phyloP scores from a whole-genome alignment of 2,797 vertebrate genomes.

The Huso huso region DNA sequence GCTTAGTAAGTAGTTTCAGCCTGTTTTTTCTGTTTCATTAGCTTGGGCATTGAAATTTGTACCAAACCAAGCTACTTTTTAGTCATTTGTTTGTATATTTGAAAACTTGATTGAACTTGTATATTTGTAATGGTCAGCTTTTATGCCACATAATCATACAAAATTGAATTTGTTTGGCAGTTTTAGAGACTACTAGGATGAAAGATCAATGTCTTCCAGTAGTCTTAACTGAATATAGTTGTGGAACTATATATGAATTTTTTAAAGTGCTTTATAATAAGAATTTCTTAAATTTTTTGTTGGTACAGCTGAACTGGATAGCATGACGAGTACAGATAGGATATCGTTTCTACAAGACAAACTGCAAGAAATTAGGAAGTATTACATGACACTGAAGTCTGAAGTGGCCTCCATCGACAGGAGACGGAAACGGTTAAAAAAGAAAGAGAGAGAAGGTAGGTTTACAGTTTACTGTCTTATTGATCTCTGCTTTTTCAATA shows the following conservation, averaged over 20 bases:
- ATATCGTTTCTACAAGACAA: conserved; percentile 97
- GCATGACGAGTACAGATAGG: conserved; percentile 82
- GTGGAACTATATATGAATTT: too few species aligned
- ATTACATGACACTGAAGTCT: conserved; percentile 94
- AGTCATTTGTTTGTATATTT: too few species aligned
- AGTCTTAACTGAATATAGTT: too few species aligned
- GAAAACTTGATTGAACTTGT: too few species aligned
- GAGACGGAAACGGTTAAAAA: conserved; percentile 89
- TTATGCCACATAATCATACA: too few species aligned
- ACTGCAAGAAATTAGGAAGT: conserved; percentile 94
- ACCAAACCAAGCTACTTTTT: too few species aligned
- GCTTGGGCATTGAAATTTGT: too few species aligned
- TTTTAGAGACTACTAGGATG: too few species aligned
- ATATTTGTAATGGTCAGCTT: too few species aligned
- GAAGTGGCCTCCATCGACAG: conserved; percentile 97
- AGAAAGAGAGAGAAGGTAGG: conserved; percentile 96
- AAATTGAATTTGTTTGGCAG: too few species aligned
- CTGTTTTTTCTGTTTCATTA: too few species aligned
- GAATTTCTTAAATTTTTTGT: conserved; percentile 17
- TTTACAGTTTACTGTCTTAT: not conserved
- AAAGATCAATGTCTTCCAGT: too few species aligned
- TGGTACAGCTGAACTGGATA: conserved; percentile 81
- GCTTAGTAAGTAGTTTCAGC: conserved; percentile 35
- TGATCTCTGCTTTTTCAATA: not conserved
- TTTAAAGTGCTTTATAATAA: not conserved